Conservation (phyloP, 2,888 invertebrate genomes). For the Andricus quercusramuli region DNA sequence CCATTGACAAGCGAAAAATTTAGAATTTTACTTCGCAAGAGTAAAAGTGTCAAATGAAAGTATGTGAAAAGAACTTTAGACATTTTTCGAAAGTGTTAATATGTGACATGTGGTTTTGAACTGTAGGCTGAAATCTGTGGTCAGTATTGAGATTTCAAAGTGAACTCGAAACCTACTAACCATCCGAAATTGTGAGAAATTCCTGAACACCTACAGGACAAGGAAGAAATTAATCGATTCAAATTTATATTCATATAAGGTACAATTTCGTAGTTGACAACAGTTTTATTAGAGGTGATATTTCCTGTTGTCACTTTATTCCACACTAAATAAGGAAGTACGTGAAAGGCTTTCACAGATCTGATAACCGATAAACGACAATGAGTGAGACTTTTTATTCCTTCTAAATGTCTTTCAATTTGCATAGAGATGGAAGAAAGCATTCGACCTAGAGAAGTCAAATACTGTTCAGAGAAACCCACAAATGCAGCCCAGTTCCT, state of each 20-base stretch:
- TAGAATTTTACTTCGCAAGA: too few relatives aligned
- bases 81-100: constrained; percentile 19
- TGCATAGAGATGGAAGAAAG: constrained; percentile 20
- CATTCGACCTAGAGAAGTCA: not conserved
- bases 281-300: not conserved
- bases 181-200: constrained; percentile 29
- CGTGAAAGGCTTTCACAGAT: not conserved
- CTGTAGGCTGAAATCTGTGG: not conserved
- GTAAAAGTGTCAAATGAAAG: not conserved
- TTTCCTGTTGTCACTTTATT: not conserved
- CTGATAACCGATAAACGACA: not conserved
- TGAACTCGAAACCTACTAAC: constrained; percentile 30
- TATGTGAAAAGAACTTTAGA: not conserved
- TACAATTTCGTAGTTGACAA: not conserved
- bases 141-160: constrained; percentile 19
- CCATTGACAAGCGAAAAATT: too few relatives aligned
- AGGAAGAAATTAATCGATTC: constrained; percentile 1
- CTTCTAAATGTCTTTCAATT: not conserved
- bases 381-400: not conserved
- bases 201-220: constrained; percentile 5
- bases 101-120: not conserved
- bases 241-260: constrained; percentile 7
- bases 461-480: not conserved
- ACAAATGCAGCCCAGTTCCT: not conserved
- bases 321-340: not conserved